Conservation (phyloP, 2,888 invertebrate species). For the Slavum lentiscoides region DNA sequence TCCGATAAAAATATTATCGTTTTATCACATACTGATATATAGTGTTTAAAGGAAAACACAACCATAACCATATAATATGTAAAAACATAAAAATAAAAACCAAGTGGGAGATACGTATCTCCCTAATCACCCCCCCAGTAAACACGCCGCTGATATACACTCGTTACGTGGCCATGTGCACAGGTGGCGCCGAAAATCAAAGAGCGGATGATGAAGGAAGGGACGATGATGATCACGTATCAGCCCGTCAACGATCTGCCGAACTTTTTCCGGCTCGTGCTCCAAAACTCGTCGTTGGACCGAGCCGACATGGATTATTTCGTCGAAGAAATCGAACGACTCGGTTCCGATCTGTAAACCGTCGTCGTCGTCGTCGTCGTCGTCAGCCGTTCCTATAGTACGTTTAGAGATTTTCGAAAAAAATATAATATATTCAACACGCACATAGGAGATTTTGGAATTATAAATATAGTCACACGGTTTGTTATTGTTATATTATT, state of each 20-base stretch:
- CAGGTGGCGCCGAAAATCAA: slow-evolving; percentile 88
- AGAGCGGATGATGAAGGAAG: slow-evolving; percentile 91
- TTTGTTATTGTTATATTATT: slow-evolving; percentile 13
- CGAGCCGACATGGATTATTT: slow-evolving; percentile 84
- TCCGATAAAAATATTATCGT: no score
- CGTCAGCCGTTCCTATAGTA: slow-evolving; percentile 29
- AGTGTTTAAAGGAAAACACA: no score
- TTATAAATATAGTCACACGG: background rate
- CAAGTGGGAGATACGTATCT: no score
- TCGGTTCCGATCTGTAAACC: slow-evolving; percentile 62
- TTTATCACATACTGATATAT: no score
- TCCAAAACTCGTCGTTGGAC: slow-evolving; percentile 86
- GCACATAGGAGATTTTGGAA: slow-evolving; percentile 1
- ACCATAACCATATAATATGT: no score
- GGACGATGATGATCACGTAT: slow-evolving; percentile 95
- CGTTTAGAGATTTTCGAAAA: slow-evolving; percentile 15
- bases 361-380: background rate
- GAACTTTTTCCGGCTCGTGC: slow-evolving; percentile 93
- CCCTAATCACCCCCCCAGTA: no score
- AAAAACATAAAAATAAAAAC: no score
- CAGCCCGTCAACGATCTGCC: slow-evolving; percentile 83
- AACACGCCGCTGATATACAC: no score
- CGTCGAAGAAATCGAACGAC: slow-evolving; percentile 81
- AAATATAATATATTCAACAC: background rate
- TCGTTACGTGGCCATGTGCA: background rate